A percentile compares a stretch with the other conserved stretches of the same genome.
These are phyloP conservation scores for Ailuropoda melanoleuca DNA, from an alignment of 2,113 vertebrate genomes.

Conservation along the genomic window DNA sequence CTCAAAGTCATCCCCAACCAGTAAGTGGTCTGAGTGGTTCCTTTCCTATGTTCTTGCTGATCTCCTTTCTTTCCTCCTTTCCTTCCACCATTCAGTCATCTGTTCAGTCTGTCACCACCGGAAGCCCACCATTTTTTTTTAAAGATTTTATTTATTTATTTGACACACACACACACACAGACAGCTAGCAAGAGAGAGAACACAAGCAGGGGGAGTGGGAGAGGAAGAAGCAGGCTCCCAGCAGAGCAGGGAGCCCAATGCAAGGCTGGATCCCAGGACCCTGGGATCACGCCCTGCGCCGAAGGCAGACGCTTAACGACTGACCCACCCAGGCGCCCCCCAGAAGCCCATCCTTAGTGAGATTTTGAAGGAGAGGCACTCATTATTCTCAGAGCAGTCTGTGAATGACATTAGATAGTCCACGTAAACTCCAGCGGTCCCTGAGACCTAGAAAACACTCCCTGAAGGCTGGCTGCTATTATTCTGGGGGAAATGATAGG, in stretches of 20 bases:
- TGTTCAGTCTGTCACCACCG: background rate
- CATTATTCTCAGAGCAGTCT: background rate
- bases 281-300: too few species aligned
- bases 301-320: too few species aligned
- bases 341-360: background rate
- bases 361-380: background rate
- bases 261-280: too few species aligned
- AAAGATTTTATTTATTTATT: too few species aligned
- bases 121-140: too few species aligned
- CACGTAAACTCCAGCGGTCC: background rate
- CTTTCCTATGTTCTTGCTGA: background rate
- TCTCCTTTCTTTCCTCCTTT: background rate
- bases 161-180: too few species aligned
- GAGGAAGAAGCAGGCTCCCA: too few species aligned
- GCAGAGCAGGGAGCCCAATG: too few species aligned
- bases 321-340: too few species aligned
- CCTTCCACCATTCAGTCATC: background rate
- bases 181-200: too few species aligned
- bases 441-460: background rate
- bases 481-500: background rate
- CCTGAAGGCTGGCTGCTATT: background rate
- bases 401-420: background rate
- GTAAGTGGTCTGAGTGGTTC: background rate
- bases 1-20: background rate
- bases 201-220: too few species aligned